Evolutionary conservation across 2,888 invertebrate genomes (phyloP).

Genomic region (Blastobasis adustella): DNA sequence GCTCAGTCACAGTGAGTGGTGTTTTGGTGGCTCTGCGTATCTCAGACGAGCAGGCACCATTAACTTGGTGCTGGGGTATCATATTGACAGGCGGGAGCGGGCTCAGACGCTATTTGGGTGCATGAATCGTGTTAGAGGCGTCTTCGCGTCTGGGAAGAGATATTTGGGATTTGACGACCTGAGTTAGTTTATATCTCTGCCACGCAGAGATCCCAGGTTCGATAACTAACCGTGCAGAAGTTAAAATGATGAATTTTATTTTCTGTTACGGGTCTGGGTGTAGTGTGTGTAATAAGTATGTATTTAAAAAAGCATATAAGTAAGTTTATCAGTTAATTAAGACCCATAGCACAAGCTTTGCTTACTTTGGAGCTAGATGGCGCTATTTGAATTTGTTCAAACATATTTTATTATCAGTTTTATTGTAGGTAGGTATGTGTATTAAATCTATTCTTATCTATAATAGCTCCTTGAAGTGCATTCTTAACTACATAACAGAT

Average conservation of each 20-base stretch:
- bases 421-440: not conserved
- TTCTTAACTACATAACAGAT: not conserved
- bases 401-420: not conserved
- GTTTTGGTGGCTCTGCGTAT: conserved; percentile 38
- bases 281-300: too few species aligned
- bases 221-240: not conserved
- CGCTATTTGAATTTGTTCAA: not conserved
- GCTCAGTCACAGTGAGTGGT: conserved; percentile 41
- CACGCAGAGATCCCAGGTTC: not conserved
- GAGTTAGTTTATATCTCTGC: not conserved
- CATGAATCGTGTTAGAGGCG: conserved; percentile 4
- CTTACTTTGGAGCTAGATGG: not conserved
- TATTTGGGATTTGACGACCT: not conserved
- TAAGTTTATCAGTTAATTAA: too few species aligned
- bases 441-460: not conserved
- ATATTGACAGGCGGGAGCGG: conserved; percentile 11
- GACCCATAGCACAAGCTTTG: too few species aligned
- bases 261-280: too few species aligned
- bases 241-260: not conserved
- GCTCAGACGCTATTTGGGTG: not conserved
- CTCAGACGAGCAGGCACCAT: conserved; percentile 52
- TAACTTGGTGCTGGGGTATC: conserved; percentile 30
- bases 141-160: conserved; percentile 2
- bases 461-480: not conserved
- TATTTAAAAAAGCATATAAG: too few species aligned